Conservation (phyloP, 2,113 vertebrate genomes). For the Nestor notabilis region DNA sequence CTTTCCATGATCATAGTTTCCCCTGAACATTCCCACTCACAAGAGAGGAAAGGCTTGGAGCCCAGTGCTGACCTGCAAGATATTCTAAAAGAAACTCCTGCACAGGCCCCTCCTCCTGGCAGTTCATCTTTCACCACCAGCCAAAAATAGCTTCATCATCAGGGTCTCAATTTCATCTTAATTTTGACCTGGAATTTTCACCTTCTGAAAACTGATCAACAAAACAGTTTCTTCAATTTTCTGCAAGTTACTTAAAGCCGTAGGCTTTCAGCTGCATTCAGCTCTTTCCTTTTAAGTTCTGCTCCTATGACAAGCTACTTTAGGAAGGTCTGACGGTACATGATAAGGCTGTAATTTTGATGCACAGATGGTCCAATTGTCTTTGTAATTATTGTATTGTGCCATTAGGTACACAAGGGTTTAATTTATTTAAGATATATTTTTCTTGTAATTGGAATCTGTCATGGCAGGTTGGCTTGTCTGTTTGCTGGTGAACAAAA, state of each 20-base stretch:
- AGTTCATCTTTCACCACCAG: not conserved
- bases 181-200: not conserved
- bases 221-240: not conserved
- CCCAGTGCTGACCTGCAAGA: not conserved
- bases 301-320: constrained; percentile 18
- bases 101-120: not conserved
- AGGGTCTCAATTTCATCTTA: not conserved
- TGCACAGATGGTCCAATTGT: constrained; percentile 58
- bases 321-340: not conserved
- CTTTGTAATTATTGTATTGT: constrained; percentile 63
- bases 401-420: constrained; percentile 34
- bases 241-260: not conserved
- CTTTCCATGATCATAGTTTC: not conserved
- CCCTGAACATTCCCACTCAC: not conserved
- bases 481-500: constrained; percentile 44
- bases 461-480: not conserved
- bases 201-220: not conserved
- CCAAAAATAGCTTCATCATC: not conserved
- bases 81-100: not conserved
- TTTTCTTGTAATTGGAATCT: constrained; percentile 66
- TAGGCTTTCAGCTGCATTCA: not conserved
- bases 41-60: not conserved
- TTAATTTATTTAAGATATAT: constrained; percentile 66
- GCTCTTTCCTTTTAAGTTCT: not conserved
- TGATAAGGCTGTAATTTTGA: constrained; percentile 38